Conservation (phyloP, 1,140 invertebrate genomes). For the Papilio helenus region DNA sequence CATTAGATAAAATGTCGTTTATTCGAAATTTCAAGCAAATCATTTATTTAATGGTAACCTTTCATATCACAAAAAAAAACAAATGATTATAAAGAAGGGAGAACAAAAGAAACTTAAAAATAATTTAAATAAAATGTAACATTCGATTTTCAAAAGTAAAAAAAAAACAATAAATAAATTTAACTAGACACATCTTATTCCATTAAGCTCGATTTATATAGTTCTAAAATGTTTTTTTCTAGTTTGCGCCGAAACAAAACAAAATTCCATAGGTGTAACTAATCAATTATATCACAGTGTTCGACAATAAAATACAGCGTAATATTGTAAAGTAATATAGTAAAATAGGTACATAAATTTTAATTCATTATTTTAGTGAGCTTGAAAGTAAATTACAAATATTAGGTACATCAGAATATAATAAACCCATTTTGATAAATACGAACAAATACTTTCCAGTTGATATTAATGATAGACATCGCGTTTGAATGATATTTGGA, state of each 20-base stretch:
- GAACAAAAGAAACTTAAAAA: neutral
- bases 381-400: slow-evolving; percentile 22
- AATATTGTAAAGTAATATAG: slow-evolving; percentile 39
- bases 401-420: neutral
- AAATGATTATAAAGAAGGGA: neutral
- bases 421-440: neutral
- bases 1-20: slow-evolving; percentile 31
- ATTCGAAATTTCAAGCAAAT: slow-evolving; percentile 36
- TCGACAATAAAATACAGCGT: slow-evolving; percentile 36
- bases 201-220: slow-evolving; percentile 40
- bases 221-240: slow-evolving; percentile 21
- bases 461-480: neutral
- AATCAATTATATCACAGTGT: slow-evolving; percentile 38
- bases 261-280: slow-evolving; percentile 21
- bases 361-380: slow-evolving; percentile 30
- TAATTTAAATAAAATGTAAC: slow-evolving; percentile 19
- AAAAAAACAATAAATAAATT: slow-evolving; percentile 26
- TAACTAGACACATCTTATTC: slow-evolving; percentile 35
- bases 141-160: slow-evolving; percentile 3
- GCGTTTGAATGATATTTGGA: neutral
- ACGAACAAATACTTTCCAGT: neutral
- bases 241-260: slow-evolving; percentile 26
- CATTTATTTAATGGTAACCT: slow-evolving; percentile 34
- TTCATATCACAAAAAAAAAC: slow-evolving; percentile 33
- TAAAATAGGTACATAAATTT: slow-evolving; percentile 31